Evolutionary conservation across 2,797 vertebrate species (phyloP).

Genomic region (Protonibea diacanthus): DNA sequence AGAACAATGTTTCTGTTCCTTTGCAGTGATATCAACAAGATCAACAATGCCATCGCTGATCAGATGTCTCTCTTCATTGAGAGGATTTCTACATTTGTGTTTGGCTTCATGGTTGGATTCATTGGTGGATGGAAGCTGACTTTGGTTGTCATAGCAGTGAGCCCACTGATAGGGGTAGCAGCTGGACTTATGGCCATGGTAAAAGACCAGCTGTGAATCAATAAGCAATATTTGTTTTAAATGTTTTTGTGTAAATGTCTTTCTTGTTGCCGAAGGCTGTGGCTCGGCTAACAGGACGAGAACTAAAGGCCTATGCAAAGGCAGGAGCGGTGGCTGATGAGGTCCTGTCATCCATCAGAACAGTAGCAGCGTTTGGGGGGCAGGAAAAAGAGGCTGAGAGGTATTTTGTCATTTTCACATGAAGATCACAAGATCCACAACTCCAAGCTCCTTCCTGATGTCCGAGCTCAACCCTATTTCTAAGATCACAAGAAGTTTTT

Average conservation of each 20-base stretch:
- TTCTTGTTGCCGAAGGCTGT: constrained; percentile 77
- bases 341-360: constrained; percentile 87
- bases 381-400: constrained; percentile 85
- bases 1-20: constrained; percentile 2
- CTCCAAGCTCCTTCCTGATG: no score
- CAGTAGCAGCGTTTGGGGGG: constrained; percentile 87
- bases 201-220: constrained; percentile 10
- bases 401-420: constrained; percentile 55
- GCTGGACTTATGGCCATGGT: constrained; percentile 88
- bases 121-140: constrained; percentile 89
- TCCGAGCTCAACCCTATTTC: no score
- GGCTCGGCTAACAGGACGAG: constrained; percentile 80
- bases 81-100: constrained; percentile 85
- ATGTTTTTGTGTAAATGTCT: background rate
- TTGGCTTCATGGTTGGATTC: constrained; percentile 88
- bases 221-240: background rate
- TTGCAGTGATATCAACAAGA: constrained; percentile 87
- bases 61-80: constrained; percentile 87
- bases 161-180: constrained; percentile 85
- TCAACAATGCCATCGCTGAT: constrained; percentile 88
- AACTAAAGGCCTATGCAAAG: constrained; percentile 86
- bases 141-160: constrained; percentile 86
- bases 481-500: no score
- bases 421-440: no score
- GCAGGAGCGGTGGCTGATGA: constrained; percentile 88